phyloP scores from a whole-genome alignment of 2,888 invertebrate species.

The Tillus elongatus region DNA sequence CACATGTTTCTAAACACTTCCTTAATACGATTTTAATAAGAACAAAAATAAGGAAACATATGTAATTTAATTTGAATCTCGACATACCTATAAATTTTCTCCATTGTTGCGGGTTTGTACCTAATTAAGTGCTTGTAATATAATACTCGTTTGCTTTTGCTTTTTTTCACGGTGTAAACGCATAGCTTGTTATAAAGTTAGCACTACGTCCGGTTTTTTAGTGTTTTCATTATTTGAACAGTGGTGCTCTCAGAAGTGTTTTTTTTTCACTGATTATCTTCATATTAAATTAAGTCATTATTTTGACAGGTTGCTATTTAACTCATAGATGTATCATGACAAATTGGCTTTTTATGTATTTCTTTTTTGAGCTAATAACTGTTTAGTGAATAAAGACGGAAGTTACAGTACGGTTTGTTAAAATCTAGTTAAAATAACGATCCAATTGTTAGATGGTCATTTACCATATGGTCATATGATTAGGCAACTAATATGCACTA shows the following conservation, averaged over 20 bases:
- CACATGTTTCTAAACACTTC: slow-evolving; percentile 2
- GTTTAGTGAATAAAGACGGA: neutral
- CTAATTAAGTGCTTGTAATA: slow-evolving; percentile 1
- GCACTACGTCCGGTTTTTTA: slow-evolving; percentile 2
- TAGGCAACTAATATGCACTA: no score
- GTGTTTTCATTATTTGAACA: neutral
- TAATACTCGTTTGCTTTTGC: neutral
- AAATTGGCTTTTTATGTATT: slow-evolving; percentile 1
- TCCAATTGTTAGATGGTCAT: neutral
- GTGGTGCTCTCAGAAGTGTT: neutral
- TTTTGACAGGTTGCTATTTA: slow-evolving; percentile 1
- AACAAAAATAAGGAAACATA: neutral
- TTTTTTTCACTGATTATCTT: slow-evolving; percentile 2
- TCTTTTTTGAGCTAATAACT: neutral
- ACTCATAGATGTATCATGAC: no score
- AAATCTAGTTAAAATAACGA: slow-evolving; percentile 3
- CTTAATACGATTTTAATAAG: slow-evolving; percentile 3
- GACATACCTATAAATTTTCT: neutral
- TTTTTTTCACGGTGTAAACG: neutral
- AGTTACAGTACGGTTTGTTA: slow-evolving; percentile 2
- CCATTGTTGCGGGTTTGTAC: neutral
- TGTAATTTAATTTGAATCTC: neutral
- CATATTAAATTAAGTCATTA: neutral
- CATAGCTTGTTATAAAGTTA: neutral
- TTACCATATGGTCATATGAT: neutral